Base-by-base conservation (phyloP, 1,140 invertebrate species). In the Rhopalosiphum padi region DNA sequence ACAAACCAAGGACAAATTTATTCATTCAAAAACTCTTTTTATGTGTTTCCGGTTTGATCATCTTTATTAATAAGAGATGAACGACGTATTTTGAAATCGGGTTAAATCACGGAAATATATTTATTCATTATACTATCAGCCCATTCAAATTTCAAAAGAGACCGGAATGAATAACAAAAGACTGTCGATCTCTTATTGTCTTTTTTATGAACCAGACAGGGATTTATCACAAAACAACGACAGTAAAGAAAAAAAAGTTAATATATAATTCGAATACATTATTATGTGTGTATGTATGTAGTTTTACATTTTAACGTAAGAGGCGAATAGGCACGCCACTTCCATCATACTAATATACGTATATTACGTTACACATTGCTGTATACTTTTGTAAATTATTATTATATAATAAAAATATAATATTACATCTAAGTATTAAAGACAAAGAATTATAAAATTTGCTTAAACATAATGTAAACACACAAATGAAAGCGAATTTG, bases 81-180 rank as follows among this genome's bases (percentile, higher is more conserved):
- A 55, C 77, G 82, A 86, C 48, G 82, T 51, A 55, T 93, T 90
- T 83, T 41, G 48, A 83, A 86, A 85, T 85, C 91, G n/a, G 48
- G 91, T 93, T 93, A 92, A 92, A 92, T 48, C 90, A 83, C 43
- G 90, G 90, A 92, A 82, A 92, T 83, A 82, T n/a, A 37, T 51
- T 37, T 82, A 46, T 91, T 86, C 48, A 41, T 85, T 86, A 85
- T 85, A 25, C 30, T 3, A 91, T 92, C 35, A 48, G 48, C 0
- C 15, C 48, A 41, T 85, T 55, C 91, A 93, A 93, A 86, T 77
- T 77, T 77, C 60, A 77, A n/a, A 77, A 77, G 30, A 55, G 82
- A 93, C 91, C 82, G 48, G 91, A 86, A 93, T 85, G 48, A 85
- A 93, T 43, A 41, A 93, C 91, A 93, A 93, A 93, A 86, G 91